Base-by-base conservation (phyloP, 1,140 invertebrate genomes). In the Ditylenchus dipsaci region DNA sequence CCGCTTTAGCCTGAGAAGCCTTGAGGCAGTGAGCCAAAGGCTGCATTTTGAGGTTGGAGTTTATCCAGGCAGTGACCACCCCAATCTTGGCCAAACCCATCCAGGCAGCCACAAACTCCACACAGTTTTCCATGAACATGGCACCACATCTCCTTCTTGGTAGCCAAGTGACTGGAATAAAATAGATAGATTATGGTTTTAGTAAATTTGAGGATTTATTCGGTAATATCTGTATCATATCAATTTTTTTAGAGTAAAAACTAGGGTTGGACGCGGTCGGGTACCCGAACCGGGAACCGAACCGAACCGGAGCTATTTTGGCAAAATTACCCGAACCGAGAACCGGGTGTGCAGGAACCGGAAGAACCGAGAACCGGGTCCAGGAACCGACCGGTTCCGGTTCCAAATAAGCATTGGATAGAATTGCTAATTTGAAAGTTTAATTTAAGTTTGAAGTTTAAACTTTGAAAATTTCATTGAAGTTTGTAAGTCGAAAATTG, bases 141-240 rank as follows among this genome's bases (percentile, higher is more conserved):
- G 91, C 91, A 96, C 88, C 9, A 89, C 88, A 79, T 95, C 91
- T 1, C 90, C 91, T 27, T 87, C 86, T 45, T 87, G 84, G 65
- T 89, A 87, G 0, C 89, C 88, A 63, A 38, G 33, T 38, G 33
- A 38, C 33, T 38, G 11, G 33, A 38, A 38, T 38, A 3, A 5
- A 38, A n/a, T n/a, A 38, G 33, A 3, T 38, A 76, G 70, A 67
- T 59, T 33, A n/a, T 47, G 59, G 45, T 23, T 33, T 33, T 26
- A 19, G 38, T 1, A 19, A 30, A 30, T 19, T 29, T 49, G 15
- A n/a, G 17, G n/a, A 59, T 23, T n/a, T 75, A 47, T 15, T 47
- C 26, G 63, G 29, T 30, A 15, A 57, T 23, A 53, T 53, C 23
- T 42, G 15, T 59, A 53, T 33, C 17, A 63, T 17, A 0, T 26